Base-by-base conservation (phyloP, 2,797 vertebrate species). In the Adrianichthys oophorus region DNA sequence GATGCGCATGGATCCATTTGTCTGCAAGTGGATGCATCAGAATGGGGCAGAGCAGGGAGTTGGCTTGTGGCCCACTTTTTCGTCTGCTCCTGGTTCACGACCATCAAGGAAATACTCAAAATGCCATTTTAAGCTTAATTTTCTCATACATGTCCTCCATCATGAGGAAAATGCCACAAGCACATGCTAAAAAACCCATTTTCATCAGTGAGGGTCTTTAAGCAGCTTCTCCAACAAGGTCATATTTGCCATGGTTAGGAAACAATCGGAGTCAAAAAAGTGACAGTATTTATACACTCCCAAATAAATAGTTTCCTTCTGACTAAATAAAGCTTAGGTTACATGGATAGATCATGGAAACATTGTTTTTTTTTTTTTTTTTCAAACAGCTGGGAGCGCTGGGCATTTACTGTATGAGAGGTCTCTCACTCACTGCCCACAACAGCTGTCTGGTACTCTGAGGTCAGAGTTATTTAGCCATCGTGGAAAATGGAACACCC, bases 361-460 rank as follows among this genome's bases (percentile, higher is more conserved):
- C 69, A 52, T 3, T 7, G n/a, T 41, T 74, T 48, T 60, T 21
- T 21, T 21, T 19, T 19, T 19, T 19, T 19, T 19, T 76, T 84
- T 68, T 61, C 67, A 46, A 71, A 70, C 74, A 77, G 74, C 78
- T 68, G 75, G 54, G 60, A 65, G 72, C 49, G 46, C 21, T 42
- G 45, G 40, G n/a, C 47, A 63, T 65, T 47, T 59, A 50, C 51
- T 60, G 72, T 69, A 68, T 52, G 29, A 18, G 16, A 52, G 62
- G 75, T 59, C 62, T 63, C 52, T 60, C 32, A 40, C 65, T 42
- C 59, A 50, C 70, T 76, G 60, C 47, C 72, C 79, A 69, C 74
- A 80, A 76, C 84, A 87, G 85, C 83, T 88, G 89, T 84, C 79
- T 84, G 84, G 78, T 83, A 91, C 88, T 89, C 89, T 84, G 75